Base-by-base conservation (phyloP, 2,888 invertebrate species). In the Diaperis boleti region DNA sequence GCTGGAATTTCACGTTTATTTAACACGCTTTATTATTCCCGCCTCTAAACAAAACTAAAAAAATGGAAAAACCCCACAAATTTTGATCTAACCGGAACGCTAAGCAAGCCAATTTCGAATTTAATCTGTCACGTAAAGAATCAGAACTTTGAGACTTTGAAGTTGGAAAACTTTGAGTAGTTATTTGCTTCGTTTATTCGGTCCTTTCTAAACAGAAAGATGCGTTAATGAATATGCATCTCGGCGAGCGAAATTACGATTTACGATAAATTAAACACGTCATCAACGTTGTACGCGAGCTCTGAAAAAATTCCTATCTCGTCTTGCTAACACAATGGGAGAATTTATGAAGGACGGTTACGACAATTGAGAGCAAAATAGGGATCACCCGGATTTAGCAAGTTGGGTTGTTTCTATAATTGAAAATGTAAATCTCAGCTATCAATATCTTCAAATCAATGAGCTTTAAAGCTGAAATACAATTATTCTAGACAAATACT, bases 91-190 rank as follows among this genome's bases (percentile, higher is more conserved):
- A 17, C 22, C 41, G 13, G 11, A 14, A 14, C 11, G n/a, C 54
- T n/a, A 37, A 3, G 7, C n/a, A 41, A 44, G 11, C 14, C 44
- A 56, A 42, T 50, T 59, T 52, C 20, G 22, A 44, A 42, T 60
- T 60, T 60, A 60, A 44, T 52, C 41, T 42, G 50, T 42, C 35
- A 59, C 59, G 41, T 59, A 50, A 50, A 59, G 42, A 59, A 49
- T 59, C 49, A 10, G 7, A 7, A 18, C 22, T 20, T 54, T 42
- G 42, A 26, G 13, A 14, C 39, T 15, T 39, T 39, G n/a, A 2
- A 13, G 39, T 39, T 39, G 11, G 11, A 15, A 39, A 18, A 39
- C 33, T 33, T n/a, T 14, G 3, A 8, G 39, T 8, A 33, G 39
- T 39, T 39, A 39, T 13, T 15, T 39, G 39, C 18, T 39, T 26